A percentile compares a stretch with the other conserved stretches of the same genome.
phyloP scores from a whole-genome alignment of 2,797 vertebrate species.

The Channallabes apus region DNA sequence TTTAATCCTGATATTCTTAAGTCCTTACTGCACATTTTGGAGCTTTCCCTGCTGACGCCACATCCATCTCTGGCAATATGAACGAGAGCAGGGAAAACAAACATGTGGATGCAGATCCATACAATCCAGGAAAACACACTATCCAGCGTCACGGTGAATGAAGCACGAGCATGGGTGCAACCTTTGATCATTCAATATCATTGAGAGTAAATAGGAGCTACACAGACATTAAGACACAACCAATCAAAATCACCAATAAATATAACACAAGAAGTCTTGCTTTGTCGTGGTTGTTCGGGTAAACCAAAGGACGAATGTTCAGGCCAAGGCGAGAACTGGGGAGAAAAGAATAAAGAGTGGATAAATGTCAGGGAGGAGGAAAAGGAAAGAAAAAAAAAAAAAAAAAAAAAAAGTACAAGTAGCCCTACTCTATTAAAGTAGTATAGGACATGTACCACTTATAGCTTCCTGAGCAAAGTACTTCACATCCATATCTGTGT shows the following conservation, averaged over 20 bases:
- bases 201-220: conserved; percentile 56
- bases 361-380: not conserved
- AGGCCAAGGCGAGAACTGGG: conserved; percentile 82
- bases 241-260: conserved; percentile 82
- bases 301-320: conserved; percentile 61
- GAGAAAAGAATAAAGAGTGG: conserved; percentile 32
- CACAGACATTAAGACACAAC: conserved; percentile 67
- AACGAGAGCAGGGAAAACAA: not conserved
- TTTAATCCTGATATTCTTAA: not conserved
- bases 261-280: conserved; percentile 73
- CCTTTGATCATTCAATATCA: conserved; percentile 61
- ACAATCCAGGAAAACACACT: conserved; percentile 21
- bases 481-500: conserved; percentile 90
- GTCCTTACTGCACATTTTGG: not conserved
- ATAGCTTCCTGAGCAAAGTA: conserved; percentile 93
- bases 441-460: conserved; percentile 72
- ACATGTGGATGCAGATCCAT: not conserved
- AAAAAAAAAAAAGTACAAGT: not conserved
- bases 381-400: too few relatives aligned
- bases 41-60: not conserved
- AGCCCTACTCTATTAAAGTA: not conserved
- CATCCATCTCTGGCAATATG: not conserved
- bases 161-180: conserved; percentile 56
- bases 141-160: conserved; percentile 54
- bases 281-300: conserved; percentile 58